phyloP scores from a whole-genome alignment of 2,888 invertebrate genomes.

The Stegophylla sp. region DNA sequence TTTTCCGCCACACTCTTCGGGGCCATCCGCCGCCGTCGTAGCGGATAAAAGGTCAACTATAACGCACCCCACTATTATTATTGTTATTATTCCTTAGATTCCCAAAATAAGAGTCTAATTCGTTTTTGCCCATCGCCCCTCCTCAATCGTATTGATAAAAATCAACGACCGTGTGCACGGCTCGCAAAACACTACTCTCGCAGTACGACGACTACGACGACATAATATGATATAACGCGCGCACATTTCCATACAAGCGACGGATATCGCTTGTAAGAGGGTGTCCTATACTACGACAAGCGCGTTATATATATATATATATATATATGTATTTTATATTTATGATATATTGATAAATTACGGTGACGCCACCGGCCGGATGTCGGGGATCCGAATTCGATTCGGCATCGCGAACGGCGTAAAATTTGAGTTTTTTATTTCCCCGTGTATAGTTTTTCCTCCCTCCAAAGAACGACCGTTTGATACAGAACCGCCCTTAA shows the following conservation, averaged over 20 bases:
- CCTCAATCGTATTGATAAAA: slow-evolving; percentile 32
- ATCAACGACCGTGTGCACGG: slow-evolving; percentile 34
- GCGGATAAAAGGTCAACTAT: slow-evolving; percentile 41
- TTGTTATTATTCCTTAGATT: slow-evolving; percentile 2
- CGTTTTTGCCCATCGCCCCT: slow-evolving; percentile 41
- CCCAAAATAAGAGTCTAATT: slow-evolving; percentile 41
- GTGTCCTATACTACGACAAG: not conserved
- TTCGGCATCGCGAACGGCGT: too few species aligned
- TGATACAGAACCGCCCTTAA: too few species aligned
- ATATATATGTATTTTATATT: not conserved
- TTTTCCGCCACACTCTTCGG: slow-evolving; percentile 7
- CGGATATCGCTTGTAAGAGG: not conserved
- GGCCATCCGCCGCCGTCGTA: too few species aligned
- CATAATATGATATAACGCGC: not conserved
- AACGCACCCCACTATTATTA: slow-evolving; percentile 43
- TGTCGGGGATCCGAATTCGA: too few species aligned
- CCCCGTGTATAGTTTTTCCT: too few species aligned
- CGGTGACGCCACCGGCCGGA: too few species aligned
- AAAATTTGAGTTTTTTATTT: too few species aligned
- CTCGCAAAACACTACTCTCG: slow-evolving; percentile 7
- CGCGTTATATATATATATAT: not conserved
- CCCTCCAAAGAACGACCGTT: too few species aligned
- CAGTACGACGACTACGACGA: too few species aligned
- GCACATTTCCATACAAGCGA: not conserved
- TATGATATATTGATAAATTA: too few species aligned